Conservation (phyloP, 2,888 invertebrate genomes). For the Andrena camellia region DNA sequence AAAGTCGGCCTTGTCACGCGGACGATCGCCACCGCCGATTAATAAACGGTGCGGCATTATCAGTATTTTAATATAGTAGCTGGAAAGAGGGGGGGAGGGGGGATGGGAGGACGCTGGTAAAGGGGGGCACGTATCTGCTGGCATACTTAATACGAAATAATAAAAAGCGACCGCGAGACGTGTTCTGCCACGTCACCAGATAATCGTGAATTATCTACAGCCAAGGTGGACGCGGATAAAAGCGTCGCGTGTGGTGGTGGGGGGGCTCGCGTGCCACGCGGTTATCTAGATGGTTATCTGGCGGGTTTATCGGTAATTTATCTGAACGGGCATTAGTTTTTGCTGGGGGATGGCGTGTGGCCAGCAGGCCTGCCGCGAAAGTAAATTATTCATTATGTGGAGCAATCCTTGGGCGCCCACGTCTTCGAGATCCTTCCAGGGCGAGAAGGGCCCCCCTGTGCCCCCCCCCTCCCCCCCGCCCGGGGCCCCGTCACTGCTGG, state of each 20-base stretch:
- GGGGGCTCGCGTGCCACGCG: slow-evolving; percentile 78
- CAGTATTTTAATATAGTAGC: slow-evolving; percentile 45
- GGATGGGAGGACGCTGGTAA: too few species aligned
- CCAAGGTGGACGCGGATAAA: slow-evolving; percentile 55
- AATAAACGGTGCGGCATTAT: slow-evolving; percentile 64
- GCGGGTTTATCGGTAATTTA: slow-evolving; percentile 84
- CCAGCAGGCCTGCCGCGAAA: slow-evolving; percentile 76
- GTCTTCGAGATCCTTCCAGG: neutral
- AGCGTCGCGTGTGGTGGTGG: slow-evolving; percentile 44
- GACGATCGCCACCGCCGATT: slow-evolving; percentile 63
- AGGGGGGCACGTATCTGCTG: slow-evolving; percentile 48
- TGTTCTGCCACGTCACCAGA: slow-evolving; percentile 67
- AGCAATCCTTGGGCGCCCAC: slow-evolving; percentile 71
- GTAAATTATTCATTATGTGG: slow-evolving; percentile 84
- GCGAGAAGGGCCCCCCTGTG: too few species aligned
- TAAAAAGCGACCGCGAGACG: slow-evolving; percentile 64
- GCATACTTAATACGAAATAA: slow-evolving; percentile 61
- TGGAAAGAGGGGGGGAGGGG: too few species aligned
- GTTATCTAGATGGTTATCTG: slow-evolving; percentile 84
- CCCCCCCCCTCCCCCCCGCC: too few species aligned
- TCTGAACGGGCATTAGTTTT: slow-evolving; percentile 85
- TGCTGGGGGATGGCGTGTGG: slow-evolving; percentile 84
- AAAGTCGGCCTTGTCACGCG: slow-evolving; percentile 38
- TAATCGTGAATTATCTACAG: slow-evolving; percentile 71
- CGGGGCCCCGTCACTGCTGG: too few species aligned